Conservation (phyloP, 37 sponge, comb jelly and placozoan species). For the Dysidea cf. avara region DNA sequence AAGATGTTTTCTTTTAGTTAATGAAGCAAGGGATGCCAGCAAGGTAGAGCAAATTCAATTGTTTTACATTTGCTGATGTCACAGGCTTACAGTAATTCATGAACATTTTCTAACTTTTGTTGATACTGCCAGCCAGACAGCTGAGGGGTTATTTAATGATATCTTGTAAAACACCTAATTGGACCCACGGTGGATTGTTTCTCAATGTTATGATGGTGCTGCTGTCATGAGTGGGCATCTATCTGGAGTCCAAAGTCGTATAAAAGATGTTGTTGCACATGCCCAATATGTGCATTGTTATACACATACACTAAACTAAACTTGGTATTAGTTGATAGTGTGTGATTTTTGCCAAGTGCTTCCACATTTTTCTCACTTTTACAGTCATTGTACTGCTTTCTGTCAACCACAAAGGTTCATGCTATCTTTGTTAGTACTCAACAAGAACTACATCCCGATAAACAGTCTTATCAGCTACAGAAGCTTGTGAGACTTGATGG, state of each 20-base stretch:
- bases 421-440: conserved; percentile 30
- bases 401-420: conserved; percentile 46
- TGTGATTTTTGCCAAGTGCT: conserved; percentile 18
- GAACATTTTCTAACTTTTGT: conserved; percentile 23
- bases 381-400: conserved; percentile 34
- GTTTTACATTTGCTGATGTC: background rate
- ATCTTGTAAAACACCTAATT: background rate
- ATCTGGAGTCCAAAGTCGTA: conserved; percentile 5
- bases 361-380: conserved; percentile 40
- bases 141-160: conserved; percentile 1
- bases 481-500: conserved; percentile 35
- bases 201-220: conserved; percentile 24
- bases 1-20: conserved; percentile 1
- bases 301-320: conserved; percentile 17
- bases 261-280: conserved; percentile 10
- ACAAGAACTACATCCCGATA: conserved; percentile 43
- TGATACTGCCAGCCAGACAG: background rate
- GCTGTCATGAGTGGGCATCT: conserved; percentile 15
- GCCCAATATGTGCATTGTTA: conserved; percentile 19
- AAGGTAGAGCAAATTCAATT: conserved; percentile 10
- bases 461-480: conserved; percentile 31
- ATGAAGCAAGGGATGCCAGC: conserved; percentile 22
- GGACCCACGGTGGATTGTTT: conserved; percentile 4
- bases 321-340: conserved; percentile 36
- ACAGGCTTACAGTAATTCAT: conserved; percentile 4